Evolutionary conservation across 1,140 invertebrate genomes (phyloP).

Genomic region (Drepana arcuata): DNA sequence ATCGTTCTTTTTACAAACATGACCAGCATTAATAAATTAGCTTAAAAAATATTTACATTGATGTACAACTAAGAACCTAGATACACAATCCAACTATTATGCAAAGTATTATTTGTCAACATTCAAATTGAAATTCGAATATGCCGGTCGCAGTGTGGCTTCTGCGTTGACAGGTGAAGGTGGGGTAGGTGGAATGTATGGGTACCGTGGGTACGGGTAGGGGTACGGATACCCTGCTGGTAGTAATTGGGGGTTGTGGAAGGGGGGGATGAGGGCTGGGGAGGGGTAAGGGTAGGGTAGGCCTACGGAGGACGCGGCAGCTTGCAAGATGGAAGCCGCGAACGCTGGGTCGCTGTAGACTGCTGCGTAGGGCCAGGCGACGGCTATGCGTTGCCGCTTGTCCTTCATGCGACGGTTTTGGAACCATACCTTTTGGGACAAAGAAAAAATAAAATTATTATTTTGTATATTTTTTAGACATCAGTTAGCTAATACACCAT

Average conservation of each 20-base stretch:
- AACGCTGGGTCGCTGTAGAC: conserved; percentile 94
- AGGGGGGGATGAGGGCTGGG: conserved; percentile 62
- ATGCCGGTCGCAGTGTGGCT: conserved; percentile 38
- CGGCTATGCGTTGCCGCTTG: conserved; percentile 93
- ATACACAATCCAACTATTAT: conserved; percentile 1
- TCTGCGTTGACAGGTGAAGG: conserved; percentile 48
- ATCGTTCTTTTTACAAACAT: conserved; percentile 7
- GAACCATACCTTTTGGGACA: conserved; percentile 90
- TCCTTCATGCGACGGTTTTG: conserved; percentile 99
- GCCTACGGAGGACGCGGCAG: conserved; percentile 81
- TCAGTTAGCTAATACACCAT: too few species aligned
- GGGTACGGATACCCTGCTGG: conserved; percentile 62
- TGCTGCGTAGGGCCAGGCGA: conserved; percentile 94
- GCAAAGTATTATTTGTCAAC: conserved; percentile 50
- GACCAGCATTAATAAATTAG: conserved; percentile 34
- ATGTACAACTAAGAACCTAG: conserved; percentile 14
- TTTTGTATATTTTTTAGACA: too few species aligned
- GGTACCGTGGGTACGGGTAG: conserved; percentile 49
- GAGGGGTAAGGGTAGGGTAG: conserved; percentile 74
- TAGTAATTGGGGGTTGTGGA: conserved; percentile 68
- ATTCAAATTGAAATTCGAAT: conserved; percentile 57
- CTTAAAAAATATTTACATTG: conserved; percentile 13
- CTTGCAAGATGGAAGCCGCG: conserved; percentile 92
- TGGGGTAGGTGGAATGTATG: conserved; percentile 48
- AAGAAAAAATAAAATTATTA: neutral